Conservation (phyloP, 2,888 invertebrate species). For the Patella pellucida region DNA sequence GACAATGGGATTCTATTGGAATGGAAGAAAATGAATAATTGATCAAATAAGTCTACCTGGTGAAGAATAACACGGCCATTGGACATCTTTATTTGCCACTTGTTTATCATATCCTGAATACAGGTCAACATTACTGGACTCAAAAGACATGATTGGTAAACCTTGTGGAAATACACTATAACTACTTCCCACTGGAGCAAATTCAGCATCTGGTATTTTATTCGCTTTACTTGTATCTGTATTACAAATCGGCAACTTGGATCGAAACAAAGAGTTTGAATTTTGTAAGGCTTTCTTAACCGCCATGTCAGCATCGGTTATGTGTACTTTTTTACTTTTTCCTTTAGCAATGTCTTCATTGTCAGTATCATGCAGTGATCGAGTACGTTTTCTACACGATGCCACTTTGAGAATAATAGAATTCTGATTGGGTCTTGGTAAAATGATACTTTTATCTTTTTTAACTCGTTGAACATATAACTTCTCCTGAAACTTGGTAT, state of each 20-base stretch:
- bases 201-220: slow-evolving; percentile 3
- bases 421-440: slow-evolving; percentile 25
- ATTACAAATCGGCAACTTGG: no score
- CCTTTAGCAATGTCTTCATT: background rate
- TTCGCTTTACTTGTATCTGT: no score
- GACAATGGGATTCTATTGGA: no score
- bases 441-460: slow-evolving; percentile 42
- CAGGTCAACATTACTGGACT: background rate
- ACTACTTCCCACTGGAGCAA: background rate
- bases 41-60: background rate
- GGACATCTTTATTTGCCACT: background rate
- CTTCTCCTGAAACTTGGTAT: slow-evolving; percentile 52
- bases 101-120: background rate
- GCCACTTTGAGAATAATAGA: background rate
- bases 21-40: background rate
- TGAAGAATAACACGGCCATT: background rate
- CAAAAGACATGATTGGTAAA: slow-evolving; percentile 14
- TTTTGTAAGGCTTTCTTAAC: no score
- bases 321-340: slow-evolving; percentile 12
- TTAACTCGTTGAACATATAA: slow-evolving; percentile 49
- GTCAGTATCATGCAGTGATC: background rate
- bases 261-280: no score
- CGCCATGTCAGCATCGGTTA: slow-evolving; percentile 36
- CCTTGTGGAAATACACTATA: slow-evolving; percentile 13
- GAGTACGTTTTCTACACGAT: background rate